A percentile compares a stretch with the other conserved stretches of the same genome.
These are phyloP conservation scores for Podocnemis expansa DNA, from an alignment of 2,113 vertebrate genomes.

Conservation along the genomic window DNA sequence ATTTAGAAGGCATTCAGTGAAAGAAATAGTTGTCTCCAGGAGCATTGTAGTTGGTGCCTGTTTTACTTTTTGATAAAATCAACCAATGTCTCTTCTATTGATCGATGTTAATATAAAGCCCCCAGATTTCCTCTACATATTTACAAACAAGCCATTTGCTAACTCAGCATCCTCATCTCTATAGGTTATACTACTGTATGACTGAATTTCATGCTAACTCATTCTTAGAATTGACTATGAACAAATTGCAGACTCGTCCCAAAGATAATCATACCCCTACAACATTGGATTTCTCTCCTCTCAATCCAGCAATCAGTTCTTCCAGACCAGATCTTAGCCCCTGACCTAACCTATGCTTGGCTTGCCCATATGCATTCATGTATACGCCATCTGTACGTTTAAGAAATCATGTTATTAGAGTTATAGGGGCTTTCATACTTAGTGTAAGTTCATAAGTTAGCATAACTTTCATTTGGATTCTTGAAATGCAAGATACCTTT, in stretches of 20 bases:
- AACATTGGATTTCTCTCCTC: neutral
- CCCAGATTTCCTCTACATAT: accelerated
- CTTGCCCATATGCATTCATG: no score
- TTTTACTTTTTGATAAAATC: neutral
- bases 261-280: accelerated
- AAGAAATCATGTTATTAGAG: no score
- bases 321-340: neutral
- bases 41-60: neutral
- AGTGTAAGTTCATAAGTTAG: no score
- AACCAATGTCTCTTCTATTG: neutral
- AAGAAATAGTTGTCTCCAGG: neutral
- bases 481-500: no score
- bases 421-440: no score
- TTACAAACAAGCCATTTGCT: accelerated
- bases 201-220: no score
- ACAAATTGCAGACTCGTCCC: neutral
- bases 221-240: neutral
- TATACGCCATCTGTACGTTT: no score
- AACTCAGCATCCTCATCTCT: accelerated
- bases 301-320: neutral
- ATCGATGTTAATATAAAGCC: accelerated
- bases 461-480: no score
- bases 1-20: neutral
- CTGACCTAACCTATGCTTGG: no score
- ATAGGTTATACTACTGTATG: accelerated